A percentile compares a stretch with the other conserved stretches of the same genome.
These are phyloP conservation scores for Drosophila colorata DNA, from an alignment of 2,888 invertebrate genomes.

Conservation along the genomic window DNA sequence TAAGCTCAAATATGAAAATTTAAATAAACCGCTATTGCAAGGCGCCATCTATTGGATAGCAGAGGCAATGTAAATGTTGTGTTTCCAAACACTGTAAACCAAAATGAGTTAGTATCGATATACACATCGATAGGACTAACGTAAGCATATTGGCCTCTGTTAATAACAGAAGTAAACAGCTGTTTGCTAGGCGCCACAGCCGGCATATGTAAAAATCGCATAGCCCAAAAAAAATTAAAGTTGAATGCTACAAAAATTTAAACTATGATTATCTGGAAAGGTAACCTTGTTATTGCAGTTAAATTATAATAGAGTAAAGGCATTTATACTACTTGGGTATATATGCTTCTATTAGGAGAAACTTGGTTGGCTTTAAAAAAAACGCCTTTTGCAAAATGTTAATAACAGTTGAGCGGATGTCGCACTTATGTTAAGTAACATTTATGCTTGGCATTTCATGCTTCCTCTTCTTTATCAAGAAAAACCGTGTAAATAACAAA, in stretches of 20 bases:
- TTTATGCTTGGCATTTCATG: not conserved
- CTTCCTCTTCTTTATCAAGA: slow-evolving; percentile 30
- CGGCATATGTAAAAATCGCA: not conserved
- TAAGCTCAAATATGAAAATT: not conserved
- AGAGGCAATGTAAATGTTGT: not conserved
- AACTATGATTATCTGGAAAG: too few species aligned
- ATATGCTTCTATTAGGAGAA: not conserved
- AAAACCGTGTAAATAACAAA: slow-evolving; percentile 40
- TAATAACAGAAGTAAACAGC: not conserved
- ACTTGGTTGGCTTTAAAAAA: not conserved
- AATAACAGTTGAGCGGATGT: slow-evolving; percentile 4
- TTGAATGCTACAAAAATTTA: not conserved
- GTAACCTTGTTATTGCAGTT: too few species aligned
- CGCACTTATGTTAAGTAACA: slow-evolving; percentile 33
- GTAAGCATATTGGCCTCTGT: not conserved
- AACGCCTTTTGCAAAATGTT: not conserved
- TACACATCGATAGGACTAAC: not conserved
- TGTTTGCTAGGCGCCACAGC: not conserved
- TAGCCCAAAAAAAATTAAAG: not conserved
- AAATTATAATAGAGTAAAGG: too few species aligned
- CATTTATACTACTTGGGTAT: too few species aligned
- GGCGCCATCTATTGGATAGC: not conserved
- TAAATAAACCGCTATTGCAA: not conserved
- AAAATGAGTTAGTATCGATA: not conserved
- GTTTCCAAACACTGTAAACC: not conserved